phyloP scores from a whole-genome alignment of 2,888 invertebrate genomes.

The Acanthacorydalis orientalis region DNA sequence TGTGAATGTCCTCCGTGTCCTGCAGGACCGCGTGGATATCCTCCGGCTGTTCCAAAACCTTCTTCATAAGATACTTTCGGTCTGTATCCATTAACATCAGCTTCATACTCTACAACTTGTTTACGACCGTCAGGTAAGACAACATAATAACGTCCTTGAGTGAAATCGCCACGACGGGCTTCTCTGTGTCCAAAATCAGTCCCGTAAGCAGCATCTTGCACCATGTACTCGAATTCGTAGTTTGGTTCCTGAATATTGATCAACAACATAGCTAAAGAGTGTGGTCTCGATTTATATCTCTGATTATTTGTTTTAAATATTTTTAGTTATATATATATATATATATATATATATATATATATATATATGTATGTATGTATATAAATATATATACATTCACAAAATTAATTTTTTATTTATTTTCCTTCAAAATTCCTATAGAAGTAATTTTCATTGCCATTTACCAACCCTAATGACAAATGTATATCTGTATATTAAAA shows the following conservation, averaged over 20 bases:
- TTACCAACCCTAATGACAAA: no score
- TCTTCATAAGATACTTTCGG: conserved; percentile 52
- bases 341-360: no score
- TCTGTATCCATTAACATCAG: conserved; percentile 48
- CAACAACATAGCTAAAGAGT: not conserved
- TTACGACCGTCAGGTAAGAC: conserved; percentile 50
- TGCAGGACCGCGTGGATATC: conserved; percentile 11
- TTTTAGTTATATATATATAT: no score
- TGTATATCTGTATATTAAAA: not conserved
- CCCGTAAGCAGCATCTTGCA: conserved; percentile 43
- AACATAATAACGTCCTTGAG: conserved; percentile 46
- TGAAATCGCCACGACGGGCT: conserved; percentile 40
- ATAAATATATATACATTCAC: no score
- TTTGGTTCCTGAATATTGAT: conserved; percentile 40
- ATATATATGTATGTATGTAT: no score
- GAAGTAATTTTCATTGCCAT: no score
- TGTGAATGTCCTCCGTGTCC: conserved; percentile 8
- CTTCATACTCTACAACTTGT: conserved; percentile 51
- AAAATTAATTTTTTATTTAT: no score
- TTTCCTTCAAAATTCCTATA: no score
- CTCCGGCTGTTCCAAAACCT: conserved; percentile 17
- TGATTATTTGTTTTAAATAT: no score
- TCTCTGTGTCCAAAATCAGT: conserved; percentile 52
- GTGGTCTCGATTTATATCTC: not conserved
- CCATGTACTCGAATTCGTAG: conserved; percentile 51